Conservation (phyloP, 2,888 invertebrate species). For the Mesochorus sp. region DNA sequence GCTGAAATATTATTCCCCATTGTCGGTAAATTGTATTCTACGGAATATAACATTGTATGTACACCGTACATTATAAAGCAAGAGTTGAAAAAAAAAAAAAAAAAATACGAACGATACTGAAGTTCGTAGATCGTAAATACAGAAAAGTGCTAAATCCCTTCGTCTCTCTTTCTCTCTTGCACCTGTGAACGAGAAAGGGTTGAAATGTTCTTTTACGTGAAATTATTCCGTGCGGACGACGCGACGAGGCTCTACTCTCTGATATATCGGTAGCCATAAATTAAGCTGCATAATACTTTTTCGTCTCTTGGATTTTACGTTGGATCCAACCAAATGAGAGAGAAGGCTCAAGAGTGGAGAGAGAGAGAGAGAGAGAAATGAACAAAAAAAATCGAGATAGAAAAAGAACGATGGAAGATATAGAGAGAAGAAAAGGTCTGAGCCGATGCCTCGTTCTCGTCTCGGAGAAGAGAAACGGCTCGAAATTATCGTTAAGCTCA, state of each 20-base stretch:
- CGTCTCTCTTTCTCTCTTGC: not conserved
- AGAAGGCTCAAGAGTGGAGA: not conserved
- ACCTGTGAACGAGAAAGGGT: constrained; percentile 43
- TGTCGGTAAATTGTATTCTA: constrained; percentile 47
- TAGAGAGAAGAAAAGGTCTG: constrained; percentile 1
- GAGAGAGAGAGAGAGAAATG: not conserved
- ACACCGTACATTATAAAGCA: constrained; percentile 5
- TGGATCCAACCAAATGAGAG: constrained; percentile 64
- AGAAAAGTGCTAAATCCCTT: constrained; percentile 57
- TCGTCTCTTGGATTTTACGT: constrained; percentile 59
- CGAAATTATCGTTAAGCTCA: constrained; percentile 62
- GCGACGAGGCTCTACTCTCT: constrained; percentile 57
- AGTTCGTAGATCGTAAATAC: constrained; percentile 59
- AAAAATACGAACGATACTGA: constrained; percentile 8
- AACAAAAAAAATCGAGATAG: not conserved
- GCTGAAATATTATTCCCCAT: constrained; percentile 54
- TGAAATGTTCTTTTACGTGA: constrained; percentile 59
- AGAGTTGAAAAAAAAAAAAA: constrained; percentile 19
- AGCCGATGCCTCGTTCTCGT: constrained; percentile 26
- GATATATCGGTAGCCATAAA: constrained; percentile 72
- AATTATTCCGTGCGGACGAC: constrained; percentile 67
- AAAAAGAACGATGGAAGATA: constrained; percentile 2
- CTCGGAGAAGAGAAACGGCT: constrained; percentile 34
- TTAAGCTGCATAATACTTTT: constrained; percentile 66
- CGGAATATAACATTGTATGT: constrained; percentile 22